Evolutionary conservation across 2,113 vertebrate species (phyloP), one percentile per base, ranked within the genome.

Genomic region (Apteryx owenii): DNA sequence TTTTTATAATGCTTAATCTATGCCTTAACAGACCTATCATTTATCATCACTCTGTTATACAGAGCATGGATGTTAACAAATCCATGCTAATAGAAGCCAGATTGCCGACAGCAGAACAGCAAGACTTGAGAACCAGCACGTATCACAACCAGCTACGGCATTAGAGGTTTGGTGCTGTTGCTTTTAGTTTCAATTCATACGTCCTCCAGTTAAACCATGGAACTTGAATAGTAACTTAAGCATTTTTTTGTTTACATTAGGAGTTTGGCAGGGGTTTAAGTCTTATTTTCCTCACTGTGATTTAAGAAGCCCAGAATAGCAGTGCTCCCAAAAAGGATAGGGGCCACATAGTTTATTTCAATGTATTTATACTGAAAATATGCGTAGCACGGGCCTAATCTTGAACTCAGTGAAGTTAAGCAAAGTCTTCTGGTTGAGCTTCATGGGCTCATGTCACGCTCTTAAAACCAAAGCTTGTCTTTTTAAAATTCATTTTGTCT

Each of bases 51-150:
- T 18, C 23, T 29, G 19, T 29, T n/a, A 25, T 38, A 21, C 36
- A 17, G 44, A 5, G 0, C 11, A 4, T 0, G 21, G 72, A 60
- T 6, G 65, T 23, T 28, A 60, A 78, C 1, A 10, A 60, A 46
- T 33, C 42, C 19, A 0, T 4, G 13, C 19, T 48, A 12, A 16
- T 0, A 2, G 25, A 4, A 56, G 22, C 9, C 21, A 5, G 1
- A 7, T 7, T 42, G 33, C 66, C 60, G 51, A 12, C 1, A 2
- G 60, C 40, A 38, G 12, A 61, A 25, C 3, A 78, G 16, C 0
- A 2, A 3, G n/a, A 18, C 7, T 1, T 7, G 0, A 8, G 68
- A 44, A 64, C 70, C 20, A 56, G 40, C 20, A 11, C 2, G 1
- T n/a, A 42, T 12, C 4, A 1, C 26, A 38, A 48, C 40, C 28